Conservation (phyloP, 2,888 invertebrate genomes). For the Athalia circularis region DNA sequence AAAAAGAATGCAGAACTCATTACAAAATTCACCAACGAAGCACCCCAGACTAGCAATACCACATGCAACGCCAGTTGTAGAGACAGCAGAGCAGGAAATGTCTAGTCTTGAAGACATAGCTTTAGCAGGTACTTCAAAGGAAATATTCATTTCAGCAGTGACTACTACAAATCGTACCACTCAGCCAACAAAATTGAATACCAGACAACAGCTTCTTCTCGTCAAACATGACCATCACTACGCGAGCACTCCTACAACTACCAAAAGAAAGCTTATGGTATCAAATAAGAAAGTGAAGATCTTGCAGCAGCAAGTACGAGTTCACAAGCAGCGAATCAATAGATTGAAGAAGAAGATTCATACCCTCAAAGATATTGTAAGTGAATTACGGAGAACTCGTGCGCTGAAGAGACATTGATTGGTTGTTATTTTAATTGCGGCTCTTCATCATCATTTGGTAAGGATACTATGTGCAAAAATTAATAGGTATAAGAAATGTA, state of each 20-base stretch:
- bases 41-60: neutral
- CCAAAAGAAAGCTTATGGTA: neutral
- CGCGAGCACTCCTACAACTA: neutral
- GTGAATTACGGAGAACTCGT: conserved; percentile 28
- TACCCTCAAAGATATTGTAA: neutral
- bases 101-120: too few relatives aligned
- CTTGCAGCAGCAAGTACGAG: neutral
- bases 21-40: too few relatives aligned
- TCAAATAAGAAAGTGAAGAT: neutral
- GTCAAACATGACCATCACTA: neutral
- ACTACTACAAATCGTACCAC: too few relatives aligned
- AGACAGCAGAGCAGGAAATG: too few relatives aligned
- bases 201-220: neutral
- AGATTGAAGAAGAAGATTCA: conserved; percentile 7
- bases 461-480: too few relatives aligned
- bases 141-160: too few relatives aligned
- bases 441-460: too few relatives aligned
- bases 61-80: neutral
- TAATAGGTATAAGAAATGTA: too few relatives aligned
- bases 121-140: too few relatives aligned
- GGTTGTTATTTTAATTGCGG: too few relatives aligned
- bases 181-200: neutral
- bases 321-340: conserved; percentile 3
- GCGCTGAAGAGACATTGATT: too few relatives aligned
- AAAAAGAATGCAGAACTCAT: neutral